Evolutionary conservation across 1,140 invertebrate genomes (phyloP).

Genomic region (Neodiprion pinetum): DNA sequence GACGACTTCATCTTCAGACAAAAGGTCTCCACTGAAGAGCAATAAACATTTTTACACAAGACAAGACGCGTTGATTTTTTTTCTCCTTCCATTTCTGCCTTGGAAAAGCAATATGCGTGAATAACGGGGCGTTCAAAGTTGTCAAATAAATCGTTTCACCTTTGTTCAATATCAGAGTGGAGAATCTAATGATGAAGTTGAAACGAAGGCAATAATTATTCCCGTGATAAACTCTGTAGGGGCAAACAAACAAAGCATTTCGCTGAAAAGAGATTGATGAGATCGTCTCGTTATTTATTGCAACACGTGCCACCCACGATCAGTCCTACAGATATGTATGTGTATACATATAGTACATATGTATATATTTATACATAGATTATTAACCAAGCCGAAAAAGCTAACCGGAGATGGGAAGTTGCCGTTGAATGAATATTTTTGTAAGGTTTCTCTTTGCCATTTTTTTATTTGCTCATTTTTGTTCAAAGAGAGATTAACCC

Average conservation of each 20-base stretch:
- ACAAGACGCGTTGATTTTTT: no score
- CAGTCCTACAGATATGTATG: neutral
- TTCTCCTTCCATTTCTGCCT: no score
- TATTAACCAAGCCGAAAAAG: no score
- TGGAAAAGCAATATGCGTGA: no score
- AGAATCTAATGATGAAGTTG: neutral
- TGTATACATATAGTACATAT: no score
- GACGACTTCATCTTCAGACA: no score
- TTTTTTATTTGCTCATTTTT: neutral
- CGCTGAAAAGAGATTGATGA: neutral
- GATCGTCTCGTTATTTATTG: neutral
- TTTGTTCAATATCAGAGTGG: no score
- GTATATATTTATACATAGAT: no score
- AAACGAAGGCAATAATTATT: neutral
- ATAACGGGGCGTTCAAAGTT: no score
- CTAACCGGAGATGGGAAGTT: neutral
- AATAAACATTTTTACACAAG: no score
- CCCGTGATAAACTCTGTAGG: neutral
- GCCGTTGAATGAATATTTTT: neutral
- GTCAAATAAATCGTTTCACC: no score
- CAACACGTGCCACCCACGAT: constrained; percentile 2
- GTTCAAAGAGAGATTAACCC: neutral
- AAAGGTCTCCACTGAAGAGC: no score
- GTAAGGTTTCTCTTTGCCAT: neutral
- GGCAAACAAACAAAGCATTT: neutral